Conservation (phyloP, 2,888 invertebrate species). For the Caradrina clavipalpis region DNA sequence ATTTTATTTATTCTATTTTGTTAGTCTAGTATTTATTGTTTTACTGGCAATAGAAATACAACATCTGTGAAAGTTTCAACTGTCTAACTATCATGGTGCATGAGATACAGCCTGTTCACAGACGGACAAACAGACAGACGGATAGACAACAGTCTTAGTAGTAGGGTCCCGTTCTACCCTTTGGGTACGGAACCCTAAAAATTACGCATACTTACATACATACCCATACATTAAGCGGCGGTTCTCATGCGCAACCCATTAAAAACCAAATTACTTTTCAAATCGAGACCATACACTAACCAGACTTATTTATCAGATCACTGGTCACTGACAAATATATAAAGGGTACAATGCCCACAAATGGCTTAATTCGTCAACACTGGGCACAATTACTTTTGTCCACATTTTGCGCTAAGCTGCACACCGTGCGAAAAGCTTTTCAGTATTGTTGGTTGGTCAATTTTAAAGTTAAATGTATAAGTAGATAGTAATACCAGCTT, state of each 20-base stretch:
- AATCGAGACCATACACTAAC: slow-evolving; percentile 36
- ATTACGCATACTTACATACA: not conserved
- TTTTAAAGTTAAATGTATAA: slow-evolving; percentile 27
- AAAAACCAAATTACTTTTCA: slow-evolving; percentile 45
- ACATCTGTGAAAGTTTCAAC: too few species aligned
- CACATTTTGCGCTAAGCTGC: slow-evolving; percentile 61
- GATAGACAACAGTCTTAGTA: too few species aligned
- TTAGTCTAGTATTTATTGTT: too few species aligned
- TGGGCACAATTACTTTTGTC: slow-evolving; percentile 68
- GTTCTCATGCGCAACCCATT: slow-evolving; percentile 53
- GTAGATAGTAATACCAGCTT: too few species aligned
- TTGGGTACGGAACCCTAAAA: too few species aligned
- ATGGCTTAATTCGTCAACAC: slow-evolving; percentile 66
- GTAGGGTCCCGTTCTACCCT: too few species aligned
- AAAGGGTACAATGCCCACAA: slow-evolving; percentile 56
- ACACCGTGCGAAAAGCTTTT: slow-evolving; percentile 69
- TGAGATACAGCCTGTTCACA: too few species aligned
- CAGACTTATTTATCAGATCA: slow-evolving; percentile 73
- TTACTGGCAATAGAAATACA: too few species aligned
- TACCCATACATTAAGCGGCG: slow-evolving; percentile 2
- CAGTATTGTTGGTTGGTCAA: slow-evolving; percentile 37
- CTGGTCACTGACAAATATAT: slow-evolving; percentile 65
- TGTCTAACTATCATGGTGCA: too few species aligned
- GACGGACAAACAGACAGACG: too few species aligned
- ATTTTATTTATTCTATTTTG: too few species aligned